Base-by-base conservation (phyloP, 2,888 invertebrate genomes). In the Chrysolina americana region DNA sequence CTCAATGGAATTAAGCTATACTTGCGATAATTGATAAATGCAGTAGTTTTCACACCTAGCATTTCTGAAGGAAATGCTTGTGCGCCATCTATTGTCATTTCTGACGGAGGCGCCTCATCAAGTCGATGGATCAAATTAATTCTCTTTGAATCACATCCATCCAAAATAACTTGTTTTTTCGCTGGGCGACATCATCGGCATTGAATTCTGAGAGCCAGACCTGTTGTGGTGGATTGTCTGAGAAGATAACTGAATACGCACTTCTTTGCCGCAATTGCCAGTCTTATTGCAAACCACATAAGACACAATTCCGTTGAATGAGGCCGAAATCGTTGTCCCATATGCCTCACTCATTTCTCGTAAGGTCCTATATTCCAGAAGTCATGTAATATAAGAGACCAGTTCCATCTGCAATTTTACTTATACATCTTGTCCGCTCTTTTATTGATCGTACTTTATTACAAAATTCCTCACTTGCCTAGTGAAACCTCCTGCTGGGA, bases 361-460 rank as follows among this genome's bases (percentile, higher is more conserved):
- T 28, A 28, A 59, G 28, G n/a, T 28, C 59, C 59, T 59, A 28
- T 59, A 59, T 59, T 59, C 59, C 28, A 59, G 59, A 59, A 59
- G 59, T 59, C 59, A 59, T 59, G 59, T 36, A 59, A 59, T 59
- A 59, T 59, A 36, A 59, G 36, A 59, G 59, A 59, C 59, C 59
- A 28, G 23, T 65, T 65, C 65, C 65, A 65, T 47, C 44, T 65
- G 44, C 44, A 41, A 65, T 48, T 47, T 65, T 21, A 47, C 65
- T 65, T 23, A 65, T 65, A 44, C 4, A 28, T 65, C 44, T 59
- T 23, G 47, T 65, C 44, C 65, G 41, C 47, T 65, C 41, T 47
- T 65, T 65, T 65, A 65, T 65, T 65, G 65, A 65, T 65, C 41
- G 21, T 64, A 3, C 19, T 23, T 65, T 65, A 65, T 65, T 65